phyloP scores from a whole-genome alignment of 2,113 vertebrate species.

The Ceyx melanurus region DNA sequence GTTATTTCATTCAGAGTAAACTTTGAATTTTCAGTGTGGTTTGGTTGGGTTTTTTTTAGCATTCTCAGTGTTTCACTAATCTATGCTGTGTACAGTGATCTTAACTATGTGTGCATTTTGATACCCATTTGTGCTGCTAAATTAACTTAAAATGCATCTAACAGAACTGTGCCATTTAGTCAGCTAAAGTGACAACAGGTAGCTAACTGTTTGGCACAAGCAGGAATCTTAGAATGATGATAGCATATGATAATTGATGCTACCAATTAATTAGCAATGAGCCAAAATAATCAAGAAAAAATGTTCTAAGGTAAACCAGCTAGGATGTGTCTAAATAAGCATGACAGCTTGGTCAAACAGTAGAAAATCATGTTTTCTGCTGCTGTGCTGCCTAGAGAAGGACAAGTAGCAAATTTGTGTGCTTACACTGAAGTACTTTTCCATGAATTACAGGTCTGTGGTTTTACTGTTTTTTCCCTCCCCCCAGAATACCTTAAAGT shows the following conservation, averaged over 20 bases:
- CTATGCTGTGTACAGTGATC: not conserved
- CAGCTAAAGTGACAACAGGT: not conserved
- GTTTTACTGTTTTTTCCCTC: not conserved
- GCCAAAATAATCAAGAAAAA: not conserved
- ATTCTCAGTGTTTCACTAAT: not conserved
- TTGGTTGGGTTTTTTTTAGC: not conserved
- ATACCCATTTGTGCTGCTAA: not conserved
- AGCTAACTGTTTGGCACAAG: not conserved
- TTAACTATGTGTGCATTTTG: not conserved
- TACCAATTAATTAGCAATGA: not conserved
- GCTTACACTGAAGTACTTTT: not conserved
- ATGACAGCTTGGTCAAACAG: not conserved
- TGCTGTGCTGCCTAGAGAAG: not conserved
- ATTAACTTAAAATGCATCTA: not conserved
- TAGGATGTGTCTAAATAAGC: not conserved
- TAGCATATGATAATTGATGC: not conserved
- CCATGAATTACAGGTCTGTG: not conserved
- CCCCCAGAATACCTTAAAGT: slow-evolving; percentile 92
- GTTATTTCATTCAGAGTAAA: not conserved
- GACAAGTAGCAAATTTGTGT: not conserved
- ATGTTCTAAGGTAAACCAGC: not conserved
- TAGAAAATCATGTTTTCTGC: not conserved
- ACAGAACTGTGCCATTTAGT: not conserved
- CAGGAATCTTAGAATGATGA: not conserved
- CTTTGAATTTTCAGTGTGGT: not conserved